A percentile compares a stretch with the other conserved stretches of the same genome.
Evolutionary conservation across 2,797 vertebrate genomes (phyloP).

Genomic region (Poecilia picta): DNA sequence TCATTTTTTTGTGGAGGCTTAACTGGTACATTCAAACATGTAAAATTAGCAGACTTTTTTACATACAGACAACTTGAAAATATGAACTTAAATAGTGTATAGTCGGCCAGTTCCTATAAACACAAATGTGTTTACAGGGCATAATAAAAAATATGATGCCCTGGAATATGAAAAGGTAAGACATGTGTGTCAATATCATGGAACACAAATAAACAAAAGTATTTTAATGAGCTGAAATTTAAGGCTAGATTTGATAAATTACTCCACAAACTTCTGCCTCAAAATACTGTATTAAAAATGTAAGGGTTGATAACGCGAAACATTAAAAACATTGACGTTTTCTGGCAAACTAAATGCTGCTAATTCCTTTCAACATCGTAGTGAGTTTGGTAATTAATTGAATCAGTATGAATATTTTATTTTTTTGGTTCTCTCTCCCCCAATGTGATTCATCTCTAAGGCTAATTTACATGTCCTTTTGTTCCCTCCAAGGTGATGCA

Average conservation of each 20-base stretch:
- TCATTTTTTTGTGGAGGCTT: background rate
- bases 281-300: background rate
- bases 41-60: background rate
- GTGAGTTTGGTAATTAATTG: constrained; percentile 50
- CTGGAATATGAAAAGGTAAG: background rate
- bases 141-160: background rate
- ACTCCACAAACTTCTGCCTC: background rate
- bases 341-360: background rate
- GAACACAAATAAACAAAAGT: background rate
- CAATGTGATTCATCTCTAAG: constrained; percentile 51
- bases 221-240: background rate
- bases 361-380: constrained; percentile 27
- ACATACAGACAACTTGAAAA: background rate
- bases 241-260: background rate
- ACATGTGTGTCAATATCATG: background rate
- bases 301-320: background rate
- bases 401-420: constrained; percentile 34
- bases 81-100: background rate
- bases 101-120: background rate
- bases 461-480: constrained; percentile 70
- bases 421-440: constrained; percentile 5
- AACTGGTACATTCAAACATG: background rate
- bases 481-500: constrained; percentile 62
- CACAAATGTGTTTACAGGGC: background rate
- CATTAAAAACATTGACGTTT: background rate